Conservation (phyloP, 2,888 invertebrate species). For the Tridacna crocea region DNA sequence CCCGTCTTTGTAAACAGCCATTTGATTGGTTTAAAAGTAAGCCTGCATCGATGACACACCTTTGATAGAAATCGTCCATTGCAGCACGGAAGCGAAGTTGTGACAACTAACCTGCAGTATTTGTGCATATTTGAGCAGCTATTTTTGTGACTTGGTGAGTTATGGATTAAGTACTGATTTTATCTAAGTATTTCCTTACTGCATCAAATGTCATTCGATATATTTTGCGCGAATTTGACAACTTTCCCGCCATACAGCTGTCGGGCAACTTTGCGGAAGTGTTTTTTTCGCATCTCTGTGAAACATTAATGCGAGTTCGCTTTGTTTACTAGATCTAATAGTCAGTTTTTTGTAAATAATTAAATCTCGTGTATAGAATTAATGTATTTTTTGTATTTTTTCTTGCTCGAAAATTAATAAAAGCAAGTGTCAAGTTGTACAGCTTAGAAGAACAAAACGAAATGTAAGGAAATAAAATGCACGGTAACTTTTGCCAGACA, state of each 20-base stretch:
- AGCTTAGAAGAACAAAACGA: too few relatives aligned
- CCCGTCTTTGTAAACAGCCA: neutral
- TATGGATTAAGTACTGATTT: neutral
- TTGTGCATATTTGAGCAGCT: neutral
- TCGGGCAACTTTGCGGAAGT: constrained; percentile 13
- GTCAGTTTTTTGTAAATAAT: too few relatives aligned
- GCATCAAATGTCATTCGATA: too few relatives aligned
- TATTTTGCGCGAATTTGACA: neutral
- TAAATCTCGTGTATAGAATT: too few relatives aligned
- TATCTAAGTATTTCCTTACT: too few relatives aligned
- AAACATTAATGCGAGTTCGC: too few relatives aligned
- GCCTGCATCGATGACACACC: constrained; percentile 15
- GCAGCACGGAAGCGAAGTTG: constrained; percentile 24
- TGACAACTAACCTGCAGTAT: constrained; percentile 7
- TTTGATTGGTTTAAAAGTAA: constrained; percentile 14
- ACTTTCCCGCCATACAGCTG: constrained; percentile 13
- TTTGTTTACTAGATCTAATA: too few relatives aligned
- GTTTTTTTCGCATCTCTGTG: constrained; percentile 8
- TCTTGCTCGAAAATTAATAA: too few relatives aligned
- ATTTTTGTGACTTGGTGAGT: constrained; percentile 19
- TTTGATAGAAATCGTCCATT: constrained; percentile 14
- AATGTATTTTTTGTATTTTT: too few relatives aligned
- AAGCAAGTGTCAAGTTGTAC: too few relatives aligned
- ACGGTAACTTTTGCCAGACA: neutral
- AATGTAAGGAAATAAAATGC: too few relatives aligned